These are phyloP conservation scores for Adoxophyes honmai DNA, from an alignment of 1,140 invertebrate genomes.

Conservation along the genomic window DNA sequence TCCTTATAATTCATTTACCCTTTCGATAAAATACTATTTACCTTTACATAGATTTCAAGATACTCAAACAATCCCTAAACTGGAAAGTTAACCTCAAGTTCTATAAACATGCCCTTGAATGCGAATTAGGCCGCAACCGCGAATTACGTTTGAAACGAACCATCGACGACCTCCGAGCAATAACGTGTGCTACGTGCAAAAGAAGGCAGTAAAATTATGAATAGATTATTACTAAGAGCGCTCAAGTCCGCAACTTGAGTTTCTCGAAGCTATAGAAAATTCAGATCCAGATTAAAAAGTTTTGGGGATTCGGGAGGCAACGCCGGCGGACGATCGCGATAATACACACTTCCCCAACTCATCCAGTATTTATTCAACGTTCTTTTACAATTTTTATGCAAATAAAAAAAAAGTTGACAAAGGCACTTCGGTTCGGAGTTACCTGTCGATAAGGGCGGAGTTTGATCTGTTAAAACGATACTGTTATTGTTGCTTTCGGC, in stretches of 20 bases:
- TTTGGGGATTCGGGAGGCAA: conserved; percentile 41
- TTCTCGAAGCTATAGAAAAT: conserved; percentile 38
- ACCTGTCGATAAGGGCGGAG: not conserved
- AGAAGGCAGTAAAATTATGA: conserved; percentile 8
- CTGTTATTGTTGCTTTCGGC: too few relatives aligned
- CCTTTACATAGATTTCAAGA: too few relatives aligned
- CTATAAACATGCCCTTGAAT: too few relatives aligned
- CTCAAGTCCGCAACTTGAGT: conserved; percentile 34
- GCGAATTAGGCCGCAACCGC: too few relatives aligned
- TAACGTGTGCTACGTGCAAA: conserved; percentile 6
- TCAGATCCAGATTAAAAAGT: conserved; percentile 51
- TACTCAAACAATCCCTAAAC: too few relatives aligned
- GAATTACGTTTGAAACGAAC: too few relatives aligned
- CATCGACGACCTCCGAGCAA: not conserved
- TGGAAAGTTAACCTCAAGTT: too few relatives aligned
- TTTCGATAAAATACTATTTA: too few relatives aligned
- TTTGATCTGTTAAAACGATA: too few relatives aligned
- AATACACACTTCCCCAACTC: conserved; percentile 37
- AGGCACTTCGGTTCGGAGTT: not conserved
- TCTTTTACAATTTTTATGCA: conserved; percentile 1
- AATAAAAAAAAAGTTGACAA: conserved; percentile 10
- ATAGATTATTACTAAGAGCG: conserved; percentile 9
- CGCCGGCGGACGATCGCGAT: conserved; percentile 35
- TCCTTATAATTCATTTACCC: too few relatives aligned
- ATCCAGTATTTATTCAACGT: not conserved